phyloP scores from a whole-genome alignment of 2,888 invertebrate genomes.

The Abrostola triplasia region DNA sequence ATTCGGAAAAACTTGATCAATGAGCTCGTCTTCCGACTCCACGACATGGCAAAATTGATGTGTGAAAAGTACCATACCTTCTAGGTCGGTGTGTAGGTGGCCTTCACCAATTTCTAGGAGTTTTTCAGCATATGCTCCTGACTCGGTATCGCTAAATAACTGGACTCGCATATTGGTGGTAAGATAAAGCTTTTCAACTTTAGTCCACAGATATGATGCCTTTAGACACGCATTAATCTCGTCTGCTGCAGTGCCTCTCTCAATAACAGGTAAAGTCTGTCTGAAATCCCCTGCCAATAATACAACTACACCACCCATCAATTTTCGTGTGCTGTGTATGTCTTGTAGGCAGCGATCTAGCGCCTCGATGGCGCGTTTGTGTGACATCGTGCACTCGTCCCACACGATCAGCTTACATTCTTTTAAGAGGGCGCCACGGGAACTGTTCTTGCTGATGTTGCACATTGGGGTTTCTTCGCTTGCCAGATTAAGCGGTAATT shows the following conservation, averaged over 20 bases:
- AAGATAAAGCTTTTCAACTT: slow-evolving; percentile 47
- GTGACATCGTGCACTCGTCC: slow-evolving; percentile 54
- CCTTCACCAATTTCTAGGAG: background rate
- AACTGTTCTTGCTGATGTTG: slow-evolving; percentile 48
- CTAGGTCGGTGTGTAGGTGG: background rate
- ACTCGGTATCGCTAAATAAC: slow-evolving; percentile 46
- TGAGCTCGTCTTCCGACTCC: background rate
- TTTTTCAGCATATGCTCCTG: slow-evolving; percentile 25
- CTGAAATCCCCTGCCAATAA: slow-evolving; percentile 35
- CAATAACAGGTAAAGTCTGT: slow-evolving; percentile 42
- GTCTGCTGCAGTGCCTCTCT: slow-evolving; percentile 52
- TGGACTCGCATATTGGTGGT: slow-evolving; percentile 55
- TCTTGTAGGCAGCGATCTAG: slow-evolving; percentile 36
- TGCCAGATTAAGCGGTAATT: slow-evolving; percentile 44
- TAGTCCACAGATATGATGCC: slow-evolving; percentile 41
- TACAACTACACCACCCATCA: slow-evolving; percentile 33
- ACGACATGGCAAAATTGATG: background rate
- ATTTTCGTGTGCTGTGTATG: slow-evolving; percentile 21
- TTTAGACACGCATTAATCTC: slow-evolving; percentile 55
- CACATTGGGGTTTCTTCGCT: slow-evolving; percentile 48
- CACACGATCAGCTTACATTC: slow-evolving; percentile 49
- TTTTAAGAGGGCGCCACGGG: slow-evolving; percentile 40
- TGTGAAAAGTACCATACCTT: slow-evolving; percentile 1
- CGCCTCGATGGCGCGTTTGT: slow-evolving; percentile 37
- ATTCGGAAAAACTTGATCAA: slow-evolving; percentile 54